Evolutionary conservation across 2,797 vertebrate genomes (phyloP), one percentile per base, ranked within the genome.

Genomic region (Pelobates cultripes): DNA sequence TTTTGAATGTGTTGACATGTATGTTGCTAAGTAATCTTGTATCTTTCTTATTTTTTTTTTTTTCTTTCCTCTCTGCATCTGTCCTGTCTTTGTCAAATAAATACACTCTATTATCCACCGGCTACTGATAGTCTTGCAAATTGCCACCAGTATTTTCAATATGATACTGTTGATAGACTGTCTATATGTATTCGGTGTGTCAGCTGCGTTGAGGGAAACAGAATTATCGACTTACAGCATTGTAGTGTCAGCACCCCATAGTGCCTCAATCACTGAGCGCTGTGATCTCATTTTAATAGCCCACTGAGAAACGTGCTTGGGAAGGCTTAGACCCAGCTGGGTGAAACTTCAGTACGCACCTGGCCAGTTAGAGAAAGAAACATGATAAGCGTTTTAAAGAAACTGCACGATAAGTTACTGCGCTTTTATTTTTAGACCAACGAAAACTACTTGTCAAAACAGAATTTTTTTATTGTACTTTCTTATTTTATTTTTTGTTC

Each of bases 301-400:
- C 51, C 70, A 73, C 73, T 28, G 77, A 84, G 55, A 47, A 70
- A 47, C 72, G 44, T 75, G 44, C 64, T 40, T 15, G 17, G 10
- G n/a, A 66, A 40, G 73, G 42, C 78, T 43, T 57, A 74, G 83
- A 72, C 83, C 81, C 84, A 82, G 84, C 78, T 88, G 80, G 88
- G 78, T 75, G 15, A 68, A 85, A 86, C 88, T 82, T 85, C 79
- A 83, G 68, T 55, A 84, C 86, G 86, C 88, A 90, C 90, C 89
- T 91, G 87, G 86, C 87, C 84, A 87, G 71, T 5, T 45, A 42
- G 66, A 47, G 61, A 78, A n/a, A 14, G 72, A 75, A 77, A 77
- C 60, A 3, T 0, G 51, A 75, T 79, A 14, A 57, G 61, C 51
- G 43, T 53, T 44, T 28, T 53, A 3, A 47, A 51, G 47, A 51